Conservation (phyloP, 2,797 vertebrate species). For the Acanthopagrus latus region DNA sequence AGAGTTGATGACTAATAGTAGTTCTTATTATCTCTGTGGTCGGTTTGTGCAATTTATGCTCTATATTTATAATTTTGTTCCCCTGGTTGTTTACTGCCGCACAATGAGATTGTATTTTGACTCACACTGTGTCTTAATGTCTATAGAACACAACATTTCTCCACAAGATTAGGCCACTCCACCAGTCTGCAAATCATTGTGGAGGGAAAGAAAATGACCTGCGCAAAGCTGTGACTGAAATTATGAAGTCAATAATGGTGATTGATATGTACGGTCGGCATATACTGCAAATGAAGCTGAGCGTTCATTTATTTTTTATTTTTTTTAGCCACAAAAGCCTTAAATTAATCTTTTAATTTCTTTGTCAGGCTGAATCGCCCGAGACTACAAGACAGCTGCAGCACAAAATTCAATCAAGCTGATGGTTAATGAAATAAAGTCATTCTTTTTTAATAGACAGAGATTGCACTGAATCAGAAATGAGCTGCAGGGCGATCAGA, state of each 20-base stretch:
- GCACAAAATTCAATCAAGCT: conserved; percentile 23
- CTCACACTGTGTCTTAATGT: background rate
- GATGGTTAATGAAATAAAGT: conserved; percentile 6
- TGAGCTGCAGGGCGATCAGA: conserved; percentile 8
- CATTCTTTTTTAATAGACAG: background rate
- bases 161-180: background rate
- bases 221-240: background rate
- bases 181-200: background rate
- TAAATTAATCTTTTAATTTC: conserved; percentile 32
- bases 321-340: conserved; percentile 1
- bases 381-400: conserved; percentile 20
- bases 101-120: background rate
- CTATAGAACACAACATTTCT: background rate
- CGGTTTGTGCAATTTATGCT: background rate
- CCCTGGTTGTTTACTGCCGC: background rate
- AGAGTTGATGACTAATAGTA: too few species aligned
- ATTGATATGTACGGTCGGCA: conserved; percentile 11
- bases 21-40: background rate
- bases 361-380: conserved; percentile 26
- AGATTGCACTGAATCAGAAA: background rate
- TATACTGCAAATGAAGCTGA: background rate
- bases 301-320: background rate
- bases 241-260: background rate
- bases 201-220: background rate
- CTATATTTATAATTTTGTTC: background rate